Evolutionary conservation across 2,113 vertebrate genomes (phyloP), one percentile per base, ranked within the genome.

Genomic region (Laticauda colubrina): DNA sequence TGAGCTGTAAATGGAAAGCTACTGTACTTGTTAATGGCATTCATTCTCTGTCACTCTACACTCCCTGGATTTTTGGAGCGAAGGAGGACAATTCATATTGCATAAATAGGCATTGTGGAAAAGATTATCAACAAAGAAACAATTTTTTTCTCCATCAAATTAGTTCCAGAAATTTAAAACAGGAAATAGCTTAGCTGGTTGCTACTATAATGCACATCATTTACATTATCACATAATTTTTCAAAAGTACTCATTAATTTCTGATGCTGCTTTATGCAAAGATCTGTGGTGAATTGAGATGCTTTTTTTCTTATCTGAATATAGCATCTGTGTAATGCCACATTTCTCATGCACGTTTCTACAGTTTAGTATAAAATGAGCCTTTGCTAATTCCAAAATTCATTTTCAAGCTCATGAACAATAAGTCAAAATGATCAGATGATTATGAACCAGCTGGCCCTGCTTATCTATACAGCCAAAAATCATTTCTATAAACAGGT

Each of bases 391-490:
- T 87, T 91, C n/a, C 0, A 0, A 94, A 56, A 91, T 18, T 29
- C 21, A 6, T 69, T 43, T 61, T 90, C 90, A 95, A 95, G 64
- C 45, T 26, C 90, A 2, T 0, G 69, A 90, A 91, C 85, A 89
- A 54, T 29, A 90, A 43, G 23, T 39, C 91, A 90, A 85, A 94
- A 85, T 21, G 45, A 88, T 61, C 88, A 92, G 43, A 59, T 18
- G n/a, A 14, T 0, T 0, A 94, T n/a, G 59, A 95, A 45, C 93
- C 3, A 2, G 91, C 0, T 75, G 29, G 57, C 45, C 34, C 3
- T 34, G 75, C 57, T 92, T 92, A 61, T 91, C 91, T 91, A 92
- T 89, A 64, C 48, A 94, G 64, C 11, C 85, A 94, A 87, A 81
- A 87, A 12, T 18, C 3, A 59, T 0, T 57, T 90, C 89, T 93